A percentile compares a stretch with the other conserved stretches of the same genome.
Conservation (phyloP, 2,113 vertebrate species). For the Phyllopteryx taeniolatus region DNA sequence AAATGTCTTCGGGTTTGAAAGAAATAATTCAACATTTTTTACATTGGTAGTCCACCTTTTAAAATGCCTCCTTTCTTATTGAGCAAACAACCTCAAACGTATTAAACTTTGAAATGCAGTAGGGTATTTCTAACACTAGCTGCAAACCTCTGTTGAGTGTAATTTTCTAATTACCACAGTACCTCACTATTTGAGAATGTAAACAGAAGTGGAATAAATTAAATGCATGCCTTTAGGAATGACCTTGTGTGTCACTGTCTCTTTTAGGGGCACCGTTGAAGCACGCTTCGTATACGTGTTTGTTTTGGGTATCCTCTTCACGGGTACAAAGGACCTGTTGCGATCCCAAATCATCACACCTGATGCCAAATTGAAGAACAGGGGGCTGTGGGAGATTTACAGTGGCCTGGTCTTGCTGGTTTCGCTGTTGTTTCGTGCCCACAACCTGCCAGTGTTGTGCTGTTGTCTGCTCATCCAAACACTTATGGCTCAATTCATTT, state of each 20-base stretch:
- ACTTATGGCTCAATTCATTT: slow-evolving; percentile 83
- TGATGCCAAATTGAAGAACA: slow-evolving; percentile 68
- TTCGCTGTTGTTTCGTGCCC: slow-evolving; percentile 84
- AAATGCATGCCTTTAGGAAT: not conserved
- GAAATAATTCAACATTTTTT: too few relatives aligned
- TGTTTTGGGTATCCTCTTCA: slow-evolving; percentile 91
- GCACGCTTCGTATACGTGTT: slow-evolving; percentile 93
- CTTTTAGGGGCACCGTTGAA: slow-evolving; percentile 86
- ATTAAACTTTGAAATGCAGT: too few relatives aligned
- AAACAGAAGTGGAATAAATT: not conserved
- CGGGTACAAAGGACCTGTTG: slow-evolving; percentile 86
- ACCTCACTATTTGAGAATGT: too few relatives aligned
- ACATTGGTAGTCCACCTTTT: too few relatives aligned
- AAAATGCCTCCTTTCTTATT: too few relatives aligned
- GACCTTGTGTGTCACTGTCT: slow-evolving; percentile 31
- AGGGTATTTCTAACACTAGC: too few relatives aligned
- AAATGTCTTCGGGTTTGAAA: too few relatives aligned
- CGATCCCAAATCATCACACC: slow-evolving; percentile 80
- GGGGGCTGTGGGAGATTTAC: slow-evolving; percentile 88
- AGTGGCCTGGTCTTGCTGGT: slow-evolving; percentile 86
- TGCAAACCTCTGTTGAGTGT: too few relatives aligned
- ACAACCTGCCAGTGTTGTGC: slow-evolving; percentile 88
- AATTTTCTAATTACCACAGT: too few relatives aligned
- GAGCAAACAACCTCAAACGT: too few relatives aligned
- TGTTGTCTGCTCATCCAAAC: slow-evolving; percentile 85